Evolutionary conservation across 2,888 invertebrate species (phyloP), one percentile per base, ranked within the genome.

Genomic region (Cephus pygmeus): DNA sequence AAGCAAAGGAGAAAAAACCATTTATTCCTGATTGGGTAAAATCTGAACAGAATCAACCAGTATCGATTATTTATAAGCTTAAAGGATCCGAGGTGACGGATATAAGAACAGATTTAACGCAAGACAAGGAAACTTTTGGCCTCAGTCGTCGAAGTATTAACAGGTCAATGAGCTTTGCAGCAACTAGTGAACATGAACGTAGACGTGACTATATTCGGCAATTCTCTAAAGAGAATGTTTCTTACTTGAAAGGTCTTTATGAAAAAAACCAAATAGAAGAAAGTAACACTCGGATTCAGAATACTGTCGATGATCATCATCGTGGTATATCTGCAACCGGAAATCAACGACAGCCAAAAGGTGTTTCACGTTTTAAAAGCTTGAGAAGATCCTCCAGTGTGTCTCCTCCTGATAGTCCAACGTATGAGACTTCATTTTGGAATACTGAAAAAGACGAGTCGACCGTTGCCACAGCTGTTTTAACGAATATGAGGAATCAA

Each of bases 1-100:
- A 4, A 15, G 11, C n/a, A n/a, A 34, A 69, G 33, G 12, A 56
- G 31, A 77, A 77, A 34, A 12, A 35, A 15, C 74, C 77, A 35
- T 77, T 77, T 34, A 35, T 74, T 34, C 73, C 77, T 12, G 34
- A 77, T 69, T 77, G 77, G 77, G 69, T 77, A 6, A 77, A 77
- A 12, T 33, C 77, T 31, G 34, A 77, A 15, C 3, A 34, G 15
- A n/a, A 34, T 12, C 68, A 73, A 12, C 34, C 73, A 33, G 12
- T 77, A n/a, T 30, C 77, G 31, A 56, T 77, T 30, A 36, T 69
- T 15, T 77, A 77, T 33, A 77, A 73, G 69, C 68, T 69, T 11
- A 40, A 31, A 74, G 77, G 77, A 12, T 33, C 68, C 30, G 4
- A 69, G 31, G 74, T 77, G 68, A 77, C 77, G 33, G 77, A 77